Conservation (phyloP, 64 coral and sea anemone species). For the Astreopora myriophthalma region DNA sequence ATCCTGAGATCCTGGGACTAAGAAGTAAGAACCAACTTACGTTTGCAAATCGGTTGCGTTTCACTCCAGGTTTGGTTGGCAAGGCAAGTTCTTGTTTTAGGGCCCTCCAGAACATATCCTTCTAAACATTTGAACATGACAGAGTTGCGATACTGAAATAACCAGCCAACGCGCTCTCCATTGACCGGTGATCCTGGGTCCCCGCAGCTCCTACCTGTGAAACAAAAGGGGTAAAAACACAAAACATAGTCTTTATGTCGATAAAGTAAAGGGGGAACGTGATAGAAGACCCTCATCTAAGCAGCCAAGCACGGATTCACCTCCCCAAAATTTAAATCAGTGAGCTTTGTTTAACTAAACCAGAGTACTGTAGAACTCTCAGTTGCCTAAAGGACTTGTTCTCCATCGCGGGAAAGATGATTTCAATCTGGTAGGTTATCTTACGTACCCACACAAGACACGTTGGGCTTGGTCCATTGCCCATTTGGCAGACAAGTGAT, state of each 20-base stretch:
- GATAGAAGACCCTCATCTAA: too few relatives aligned
- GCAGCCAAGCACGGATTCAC: too few relatives aligned
- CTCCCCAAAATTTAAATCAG: too few relatives aligned
- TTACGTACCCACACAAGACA: slow-evolving; percentile 17
- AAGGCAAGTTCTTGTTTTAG: slow-evolving; percentile 39
- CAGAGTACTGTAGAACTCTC: too few relatives aligned
- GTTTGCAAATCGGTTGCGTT: slow-evolving; percentile 60
- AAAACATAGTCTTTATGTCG: not conserved
- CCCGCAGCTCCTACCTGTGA: slow-evolving; percentile 62
- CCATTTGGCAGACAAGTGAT: slow-evolving; percentile 1
- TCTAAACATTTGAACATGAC: slow-evolving; percentile 55
- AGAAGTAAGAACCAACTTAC: slow-evolving; percentile 12
- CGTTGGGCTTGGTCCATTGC: not conserved
- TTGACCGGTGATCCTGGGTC: slow-evolving; percentile 44
- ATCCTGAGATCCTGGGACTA: too few relatives aligned
- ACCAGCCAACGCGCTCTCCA: slow-evolving; percentile 36
- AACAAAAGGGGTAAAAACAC: not conserved
- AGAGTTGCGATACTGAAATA: slow-evolving; percentile 21
- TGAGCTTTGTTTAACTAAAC: too few relatives aligned
- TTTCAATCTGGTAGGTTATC: too few relatives aligned
- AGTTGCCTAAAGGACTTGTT: too few relatives aligned
- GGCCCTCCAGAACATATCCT: slow-evolving; percentile 43
- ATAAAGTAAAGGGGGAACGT: too few relatives aligned
- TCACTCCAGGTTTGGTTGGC: slow-evolving; percentile 60
- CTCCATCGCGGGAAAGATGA: too few relatives aligned